Evolutionary conservation across 37 sponge, comb jelly and placozoan genomes (phyloP).

Genomic region (Lycopodina hypogea): DNA sequence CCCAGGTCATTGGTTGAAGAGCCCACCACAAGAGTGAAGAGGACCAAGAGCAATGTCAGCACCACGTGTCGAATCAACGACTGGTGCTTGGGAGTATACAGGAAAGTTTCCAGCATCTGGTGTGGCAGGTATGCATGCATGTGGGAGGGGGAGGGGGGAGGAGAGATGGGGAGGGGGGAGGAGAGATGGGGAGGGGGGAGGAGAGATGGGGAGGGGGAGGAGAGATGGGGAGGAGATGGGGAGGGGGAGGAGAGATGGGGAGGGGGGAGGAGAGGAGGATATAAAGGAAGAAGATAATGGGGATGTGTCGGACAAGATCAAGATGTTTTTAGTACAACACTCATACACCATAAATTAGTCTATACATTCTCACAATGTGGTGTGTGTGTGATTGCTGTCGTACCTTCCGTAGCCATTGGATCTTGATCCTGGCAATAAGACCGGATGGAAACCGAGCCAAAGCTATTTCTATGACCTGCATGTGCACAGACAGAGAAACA

Average conservation of each 20-base stretch:
- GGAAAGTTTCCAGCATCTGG: slow-evolving; percentile 33
- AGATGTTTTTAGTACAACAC: too few relatives aligned
- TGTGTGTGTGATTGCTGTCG: too few relatives aligned
- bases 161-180: not conserved
- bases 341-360: too few relatives aligned
- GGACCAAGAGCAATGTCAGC: slow-evolving; percentile 52
- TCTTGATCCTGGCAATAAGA: too few relatives aligned
- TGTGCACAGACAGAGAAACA: not conserved
- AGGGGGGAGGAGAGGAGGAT: not conserved
- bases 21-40: slow-evolving; percentile 33
- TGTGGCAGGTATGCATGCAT: not conserved
- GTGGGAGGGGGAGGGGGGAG: not conserved
- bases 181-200: not conserved
- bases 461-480: slow-evolving; percentile 54
- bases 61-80: slow-evolving; percentile 52
- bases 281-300: too few relatives aligned
- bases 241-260: not conserved
- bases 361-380: too few relatives aligned
- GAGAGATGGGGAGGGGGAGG: not conserved
- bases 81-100: slow-evolving; percentile 37
- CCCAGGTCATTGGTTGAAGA: slow-evolving; percentile 53
- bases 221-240: not conserved
- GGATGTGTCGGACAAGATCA: too few relatives aligned
- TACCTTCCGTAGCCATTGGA: not conserved
- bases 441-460: slow-evolving; percentile 19